Evolutionary conservation across 2,113 vertebrate species (phyloP), one percentile per base, ranked within the genome.

Genomic region (Syngnathoides biaculeatus): DNA sequence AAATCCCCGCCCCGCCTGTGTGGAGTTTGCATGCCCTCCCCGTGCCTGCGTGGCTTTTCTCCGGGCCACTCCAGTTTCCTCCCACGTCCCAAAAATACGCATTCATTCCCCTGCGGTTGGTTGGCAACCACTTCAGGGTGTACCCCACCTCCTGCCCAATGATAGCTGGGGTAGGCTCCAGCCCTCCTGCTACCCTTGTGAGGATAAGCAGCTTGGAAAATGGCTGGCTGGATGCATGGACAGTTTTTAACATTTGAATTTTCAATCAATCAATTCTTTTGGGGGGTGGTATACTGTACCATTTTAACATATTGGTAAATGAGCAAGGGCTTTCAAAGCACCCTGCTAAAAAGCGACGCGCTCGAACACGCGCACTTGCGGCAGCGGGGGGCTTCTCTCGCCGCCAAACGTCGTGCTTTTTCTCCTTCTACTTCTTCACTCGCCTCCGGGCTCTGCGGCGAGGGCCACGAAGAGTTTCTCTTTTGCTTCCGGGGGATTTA

Each of bases 261-360:
- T 55, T 14, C 13, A n/a, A n/a, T n/a, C n/a, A n/a, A n/a, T n/a
- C n/a, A n/a, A n/a, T 24, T 45, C 15, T 45, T 45, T 45, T 9
- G 1, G 43, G 8, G n/a, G 9, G 35, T 39, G 58, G 39, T 6
- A 40, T 20, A 13, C 12, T 40, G 40, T n/a, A 14, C 13, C 22
- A 61, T 14, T 11, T 20, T 14, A 61, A 22, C 20, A 13, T 12
- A 35, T 40, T n/a, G 1, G 30, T 13, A n/a, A 59, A 59, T 39
- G 57, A 19, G 17, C 15, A 65, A n/a, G 75, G 84, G 80, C 82
- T 79, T 80, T 83, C 67, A 79, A 72, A 74, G 56, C 78, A 74
- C 84, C 67, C 74, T 67, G 85, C 84, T 90, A 90, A 90, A 89
- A 86, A 87, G 80, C 78, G 89, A 89, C 87, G 87, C 70, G 86